Conservation (phyloP, 2,797 vertebrate genomes). For the Paedocypris micromegethes region DNA sequence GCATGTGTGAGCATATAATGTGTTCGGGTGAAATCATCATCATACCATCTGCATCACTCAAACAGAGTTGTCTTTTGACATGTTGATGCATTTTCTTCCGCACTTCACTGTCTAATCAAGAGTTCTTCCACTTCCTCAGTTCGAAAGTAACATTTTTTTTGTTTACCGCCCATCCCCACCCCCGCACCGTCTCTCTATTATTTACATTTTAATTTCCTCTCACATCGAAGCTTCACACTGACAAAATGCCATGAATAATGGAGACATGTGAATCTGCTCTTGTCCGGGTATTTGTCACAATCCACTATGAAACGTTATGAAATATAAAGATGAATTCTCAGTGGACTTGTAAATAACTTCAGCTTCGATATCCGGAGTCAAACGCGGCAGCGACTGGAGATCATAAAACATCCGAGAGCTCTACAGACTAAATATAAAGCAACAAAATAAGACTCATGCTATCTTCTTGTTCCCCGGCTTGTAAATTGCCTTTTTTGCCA, state of each 20-base stretch:
- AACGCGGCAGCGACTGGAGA: not conserved
- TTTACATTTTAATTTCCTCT: not conserved
- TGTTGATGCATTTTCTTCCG: too few species aligned
- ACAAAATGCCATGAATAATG: slow-evolving; percentile 10
- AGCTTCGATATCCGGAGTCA: not conserved
- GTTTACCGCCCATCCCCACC: too few species aligned
- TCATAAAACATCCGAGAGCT: not conserved
- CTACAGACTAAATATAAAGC: too few species aligned
- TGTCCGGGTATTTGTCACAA: slow-evolving; percentile 21
- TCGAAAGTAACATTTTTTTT: too few species aligned
- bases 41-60: not conserved
- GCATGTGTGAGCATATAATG: slow-evolving; percentile 19
- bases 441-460: too few species aligned
- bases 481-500: not conserved
- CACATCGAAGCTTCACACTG: slow-evolving; percentile 2
- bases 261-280: not conserved
- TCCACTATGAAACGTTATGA: slow-evolving; percentile 5
- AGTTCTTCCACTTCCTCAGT: too few species aligned
- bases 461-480: too few species aligned
- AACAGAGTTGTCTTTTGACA: not conserved
- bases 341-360: slow-evolving; percentile 12
- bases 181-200: too few species aligned
- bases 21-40: not conserved
- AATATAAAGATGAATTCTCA: slow-evolving; percentile 12
- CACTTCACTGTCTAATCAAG: too few species aligned